phyloP scores from a whole-genome alignment of 2,888 invertebrate genomes.

The Tetramorium bicarinatum region DNA sequence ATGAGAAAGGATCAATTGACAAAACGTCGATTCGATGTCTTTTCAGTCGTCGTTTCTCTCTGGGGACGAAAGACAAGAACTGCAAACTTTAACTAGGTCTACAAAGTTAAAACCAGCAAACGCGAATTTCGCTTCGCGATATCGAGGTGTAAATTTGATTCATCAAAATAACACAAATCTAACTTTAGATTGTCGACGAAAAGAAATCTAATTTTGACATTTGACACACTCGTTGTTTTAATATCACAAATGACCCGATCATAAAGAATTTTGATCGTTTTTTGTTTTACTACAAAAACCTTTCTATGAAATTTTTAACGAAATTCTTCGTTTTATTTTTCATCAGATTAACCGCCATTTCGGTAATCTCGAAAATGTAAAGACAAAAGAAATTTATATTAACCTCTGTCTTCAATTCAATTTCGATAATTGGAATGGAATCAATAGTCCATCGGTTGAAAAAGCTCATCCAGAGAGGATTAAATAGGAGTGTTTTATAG shows the following conservation, averaged over 20 bases:
- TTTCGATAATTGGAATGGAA: background rate
- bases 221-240: background rate
- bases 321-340: background rate
- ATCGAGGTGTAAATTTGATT: background rate
- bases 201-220: background rate
- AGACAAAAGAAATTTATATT: background rate
- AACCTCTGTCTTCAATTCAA: background rate
- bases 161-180: background rate
- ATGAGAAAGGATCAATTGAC: too few relatives aligned
- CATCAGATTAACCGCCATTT: background rate
- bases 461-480: background rate
- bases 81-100: background rate
- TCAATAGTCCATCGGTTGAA: background rate
- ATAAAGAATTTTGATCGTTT: background rate
- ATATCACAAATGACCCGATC: background rate
- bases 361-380: background rate
- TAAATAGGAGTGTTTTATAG: slow-evolving; percentile 7
- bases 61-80: background rate
- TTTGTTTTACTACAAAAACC: background rate
- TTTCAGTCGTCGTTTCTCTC: too few relatives aligned
- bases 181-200: background rate
- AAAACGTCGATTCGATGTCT: too few relatives aligned
- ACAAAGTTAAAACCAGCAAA: background rate
- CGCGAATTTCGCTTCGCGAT: background rate
- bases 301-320: background rate